phyloP scores from a whole-genome alignment of 2,113 vertebrate genomes.

The Oceanodroma tethys region DNA sequence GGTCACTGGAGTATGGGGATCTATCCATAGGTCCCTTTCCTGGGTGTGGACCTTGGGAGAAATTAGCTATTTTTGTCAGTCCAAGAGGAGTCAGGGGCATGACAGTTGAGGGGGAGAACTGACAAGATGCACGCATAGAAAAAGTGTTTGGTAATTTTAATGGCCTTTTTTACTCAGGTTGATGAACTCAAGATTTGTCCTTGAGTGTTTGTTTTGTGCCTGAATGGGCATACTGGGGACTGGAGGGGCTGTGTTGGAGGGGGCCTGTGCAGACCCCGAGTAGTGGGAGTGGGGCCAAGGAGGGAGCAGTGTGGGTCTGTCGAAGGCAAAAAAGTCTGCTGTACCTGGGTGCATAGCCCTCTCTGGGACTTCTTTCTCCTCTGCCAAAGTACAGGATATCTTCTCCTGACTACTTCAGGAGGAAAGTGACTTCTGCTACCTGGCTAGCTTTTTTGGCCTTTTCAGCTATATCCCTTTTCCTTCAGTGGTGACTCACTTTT shows the following conservation, averaged over 20 bases:
- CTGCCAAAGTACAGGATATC: background rate
- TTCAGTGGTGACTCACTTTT: background rate
- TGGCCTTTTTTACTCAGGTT: background rate
- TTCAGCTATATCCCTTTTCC: background rate
- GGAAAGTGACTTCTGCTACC: background rate
- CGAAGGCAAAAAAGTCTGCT: background rate
- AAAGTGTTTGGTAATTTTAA: background rate
- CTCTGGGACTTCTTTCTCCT: background rate
- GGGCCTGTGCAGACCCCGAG: background rate
- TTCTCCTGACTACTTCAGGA: background rate
- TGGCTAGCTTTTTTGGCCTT: fast-evolving
- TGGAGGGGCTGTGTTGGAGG: background rate
- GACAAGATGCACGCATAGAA: background rate
- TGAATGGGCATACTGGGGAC: background rate
- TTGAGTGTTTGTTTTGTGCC: background rate
- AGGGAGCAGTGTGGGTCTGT: background rate
- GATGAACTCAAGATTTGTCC: background rate
- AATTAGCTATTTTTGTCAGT: background rate
- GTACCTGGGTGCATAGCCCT: too few relatives aligned
- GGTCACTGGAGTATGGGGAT: background rate
- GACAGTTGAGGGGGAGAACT: background rate
- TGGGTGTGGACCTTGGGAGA: background rate
- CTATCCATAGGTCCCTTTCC: background rate
- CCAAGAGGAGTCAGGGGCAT: background rate
- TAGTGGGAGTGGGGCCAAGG: background rate